Evolutionary conservation across 1,140 invertebrate genomes (phyloP).

Genomic region (Microplitis demolitor): DNA sequence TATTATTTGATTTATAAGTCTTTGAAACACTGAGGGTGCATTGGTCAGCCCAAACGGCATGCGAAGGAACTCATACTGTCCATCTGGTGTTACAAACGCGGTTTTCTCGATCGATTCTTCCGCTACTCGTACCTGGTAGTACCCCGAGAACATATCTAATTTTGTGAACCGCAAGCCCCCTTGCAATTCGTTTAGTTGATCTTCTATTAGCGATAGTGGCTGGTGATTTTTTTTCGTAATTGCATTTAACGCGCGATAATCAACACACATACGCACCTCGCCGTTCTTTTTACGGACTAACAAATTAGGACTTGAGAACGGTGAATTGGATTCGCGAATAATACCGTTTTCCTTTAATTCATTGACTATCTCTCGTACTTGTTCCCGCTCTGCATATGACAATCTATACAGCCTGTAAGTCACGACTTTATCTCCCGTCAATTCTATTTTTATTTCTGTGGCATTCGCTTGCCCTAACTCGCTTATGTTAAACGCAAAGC

Average conservation of each 20-base stretch:
- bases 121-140: constrained; percentile 30
- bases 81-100: not conserved
- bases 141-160: constrained; percentile 37
- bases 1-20: no score
- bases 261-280: not conserved
- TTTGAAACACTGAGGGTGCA: no score
- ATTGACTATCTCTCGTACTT: not conserved
- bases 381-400: not conserved
- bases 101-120: constrained; percentile 20
- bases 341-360: not conserved
- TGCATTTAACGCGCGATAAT: not conserved
- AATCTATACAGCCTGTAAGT: constrained; percentile 11
- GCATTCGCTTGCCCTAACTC: constrained; percentile 33
- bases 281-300: not conserved
- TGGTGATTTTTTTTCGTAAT: not conserved
- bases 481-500: constrained; percentile 27
- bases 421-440: constrained; percentile 43
- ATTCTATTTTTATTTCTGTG: constrained; percentile 34
- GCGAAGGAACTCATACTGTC: no score
- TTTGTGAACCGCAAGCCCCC: constrained; percentile 37
- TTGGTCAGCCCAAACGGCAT: no score
- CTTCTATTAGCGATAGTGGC: not conserved
- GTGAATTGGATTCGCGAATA: not conserved
- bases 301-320: not conserved
- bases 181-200: constrained; percentile 22